These are phyloP conservation scores for Himalopsyche japonica DNA, from an alignment of 2,888 invertebrate genomes.

Conservation along the genomic window DNA sequence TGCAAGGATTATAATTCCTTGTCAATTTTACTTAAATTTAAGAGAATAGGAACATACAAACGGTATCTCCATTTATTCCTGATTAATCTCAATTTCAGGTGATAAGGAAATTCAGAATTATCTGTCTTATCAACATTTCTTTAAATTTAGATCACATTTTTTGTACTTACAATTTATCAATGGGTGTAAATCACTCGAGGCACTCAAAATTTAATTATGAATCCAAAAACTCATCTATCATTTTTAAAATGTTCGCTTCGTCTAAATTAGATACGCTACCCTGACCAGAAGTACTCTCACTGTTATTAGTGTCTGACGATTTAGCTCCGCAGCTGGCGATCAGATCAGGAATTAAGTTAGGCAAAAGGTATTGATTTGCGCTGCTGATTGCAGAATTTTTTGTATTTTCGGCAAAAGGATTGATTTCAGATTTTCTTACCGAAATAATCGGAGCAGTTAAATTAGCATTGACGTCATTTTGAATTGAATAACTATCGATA, in stretches of 20 bases:
- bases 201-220: slow-evolving; percentile 42
- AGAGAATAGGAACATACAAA: too few relatives aligned
- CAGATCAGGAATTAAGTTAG: slow-evolving; percentile 41
- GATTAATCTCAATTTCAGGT: too few relatives aligned
- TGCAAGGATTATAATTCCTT: too few relatives aligned
- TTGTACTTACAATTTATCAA: slow-evolving; percentile 4
- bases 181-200: background rate
- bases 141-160: slow-evolving; percentile 1
- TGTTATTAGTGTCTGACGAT: background rate
- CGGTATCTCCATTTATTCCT: too few relatives aligned
- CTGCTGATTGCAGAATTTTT: background rate
- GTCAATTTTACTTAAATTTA: too few relatives aligned
- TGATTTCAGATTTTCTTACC: background rate
- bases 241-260: slow-evolving; percentile 51
- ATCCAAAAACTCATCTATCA: slow-evolving; percentile 51
- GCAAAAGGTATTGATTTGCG: background rate
- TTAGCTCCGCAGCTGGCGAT: slow-evolving; percentile 38
- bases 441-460: background rate
- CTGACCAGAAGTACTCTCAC: background rate
- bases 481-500: background rate
- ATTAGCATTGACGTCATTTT: background rate
- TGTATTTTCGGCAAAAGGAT: background rate
- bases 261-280: slow-evolving; percentile 31
- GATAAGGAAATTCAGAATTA: background rate
- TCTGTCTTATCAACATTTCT: background rate